Percentiles rank a stretch among this genome's conserved stretches.
phyloP scores from a whole-genome alignment of 2,888 invertebrate species.

The Nemurella pictetii region DNA sequence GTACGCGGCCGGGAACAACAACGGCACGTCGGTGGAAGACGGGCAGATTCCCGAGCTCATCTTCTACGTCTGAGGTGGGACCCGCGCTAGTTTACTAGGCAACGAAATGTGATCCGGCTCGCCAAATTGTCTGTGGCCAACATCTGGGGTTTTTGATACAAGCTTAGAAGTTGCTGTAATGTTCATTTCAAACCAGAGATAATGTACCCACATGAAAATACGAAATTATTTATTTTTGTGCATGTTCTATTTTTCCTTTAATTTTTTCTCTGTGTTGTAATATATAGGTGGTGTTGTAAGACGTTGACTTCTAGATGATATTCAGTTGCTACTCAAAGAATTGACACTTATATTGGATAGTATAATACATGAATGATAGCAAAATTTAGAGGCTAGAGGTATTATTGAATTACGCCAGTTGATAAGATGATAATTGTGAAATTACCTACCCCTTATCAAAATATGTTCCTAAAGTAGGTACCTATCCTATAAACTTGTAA shows the following conservation, averaged over 20 bases:
- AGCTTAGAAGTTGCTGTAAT: background rate
- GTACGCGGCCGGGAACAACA: conserved; percentile 83
- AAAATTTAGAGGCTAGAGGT: too few relatives aligned
- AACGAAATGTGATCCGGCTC: background rate
- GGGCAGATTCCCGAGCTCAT: conserved; percentile 88
- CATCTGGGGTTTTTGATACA: background rate
- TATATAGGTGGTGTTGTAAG: too few relatives aligned
- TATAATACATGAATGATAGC: too few relatives aligned
- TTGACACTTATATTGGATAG: too few relatives aligned
- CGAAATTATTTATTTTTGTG: background rate
- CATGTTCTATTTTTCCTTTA: background rate
- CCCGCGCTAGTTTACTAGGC: background rate
- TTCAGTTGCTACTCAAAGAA: too few relatives aligned
- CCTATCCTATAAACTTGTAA: too few relatives aligned
- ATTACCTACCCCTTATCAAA: too few relatives aligned
- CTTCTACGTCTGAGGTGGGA: conserved; percentile 70
- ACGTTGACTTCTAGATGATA: too few relatives aligned
- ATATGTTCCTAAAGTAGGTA: too few relatives aligned
- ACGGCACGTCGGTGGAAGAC: conserved; percentile 82
- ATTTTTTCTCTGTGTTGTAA: background rate
- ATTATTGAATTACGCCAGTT: too few relatives aligned
- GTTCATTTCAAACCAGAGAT: background rate
- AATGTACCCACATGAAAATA: background rate
- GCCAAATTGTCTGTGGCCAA: background rate
- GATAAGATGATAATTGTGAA: too few relatives aligned